Conservation (phyloP, 2,888 invertebrate species). For the Lagria hirta region DNA sequence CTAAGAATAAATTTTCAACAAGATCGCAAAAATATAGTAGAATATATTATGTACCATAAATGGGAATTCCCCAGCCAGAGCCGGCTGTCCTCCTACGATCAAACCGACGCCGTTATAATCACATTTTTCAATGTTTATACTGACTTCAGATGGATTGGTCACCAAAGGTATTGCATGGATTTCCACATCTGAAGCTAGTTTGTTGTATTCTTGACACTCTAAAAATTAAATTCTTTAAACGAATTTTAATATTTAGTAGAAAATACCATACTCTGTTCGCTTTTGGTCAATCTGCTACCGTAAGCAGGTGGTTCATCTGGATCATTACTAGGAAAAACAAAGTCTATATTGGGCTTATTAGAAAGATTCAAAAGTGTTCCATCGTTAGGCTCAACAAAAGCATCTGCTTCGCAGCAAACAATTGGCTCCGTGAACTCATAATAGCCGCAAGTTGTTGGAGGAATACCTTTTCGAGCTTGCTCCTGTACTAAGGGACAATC, state of each 20-base stretch:
- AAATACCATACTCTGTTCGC: slow-evolving; percentile 44
- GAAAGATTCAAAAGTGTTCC: slow-evolving; percentile 6
- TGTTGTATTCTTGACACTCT: slow-evolving; percentile 64
- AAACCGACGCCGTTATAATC: slow-evolving; percentile 57
- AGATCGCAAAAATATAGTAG: not conserved
- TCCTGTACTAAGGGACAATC: slow-evolving; percentile 44
- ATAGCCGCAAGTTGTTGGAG: slow-evolving; percentile 45
- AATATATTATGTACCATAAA: slow-evolving; percentile 62
- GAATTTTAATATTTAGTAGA: slow-evolving; percentile 5
- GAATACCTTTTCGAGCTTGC: slow-evolving; percentile 41
- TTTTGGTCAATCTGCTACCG: slow-evolving; percentile 27
- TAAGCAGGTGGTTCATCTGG: slow-evolving; percentile 2
- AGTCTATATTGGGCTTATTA: slow-evolving; percentile 21
- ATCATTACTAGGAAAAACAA: slow-evolving; percentile 31
- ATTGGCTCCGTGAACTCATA: slow-evolving; percentile 40
- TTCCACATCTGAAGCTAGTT: slow-evolving; percentile 53
- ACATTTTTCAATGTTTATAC: slow-evolving; percentile 57
- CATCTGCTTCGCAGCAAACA: slow-evolving; percentile 46
- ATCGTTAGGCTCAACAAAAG: slow-evolving; percentile 15
- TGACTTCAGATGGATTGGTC: slow-evolving; percentile 54
- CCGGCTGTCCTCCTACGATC: slow-evolving; percentile 61
- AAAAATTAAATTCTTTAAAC: slow-evolving; percentile 21
- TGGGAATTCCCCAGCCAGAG: slow-evolving; percentile 61
- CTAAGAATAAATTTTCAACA: slow-evolving; percentile 39
- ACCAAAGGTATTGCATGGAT: slow-evolving; percentile 59